Evolutionary conservation across 2,113 vertebrate genomes (phyloP).

Genomic region (Himantopus leucocephalus): DNA sequence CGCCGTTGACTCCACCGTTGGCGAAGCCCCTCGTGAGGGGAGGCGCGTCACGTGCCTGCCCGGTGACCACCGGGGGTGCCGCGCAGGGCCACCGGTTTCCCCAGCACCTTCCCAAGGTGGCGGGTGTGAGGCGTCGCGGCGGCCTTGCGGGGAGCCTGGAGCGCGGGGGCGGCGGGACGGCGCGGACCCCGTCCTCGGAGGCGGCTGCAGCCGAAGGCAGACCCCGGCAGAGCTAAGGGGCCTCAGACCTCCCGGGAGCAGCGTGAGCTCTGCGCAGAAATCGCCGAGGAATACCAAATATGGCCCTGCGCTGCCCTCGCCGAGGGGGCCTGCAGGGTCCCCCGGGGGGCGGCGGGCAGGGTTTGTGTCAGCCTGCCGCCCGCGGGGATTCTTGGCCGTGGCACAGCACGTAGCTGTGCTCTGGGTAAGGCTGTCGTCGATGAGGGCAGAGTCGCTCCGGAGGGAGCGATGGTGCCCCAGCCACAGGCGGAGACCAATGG

Average conservation of each 20-base stretch:
- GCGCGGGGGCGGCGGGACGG: rapidly evolving
- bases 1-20: neutral
- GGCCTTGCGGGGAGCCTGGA: neutral
- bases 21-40: too few species aligned
- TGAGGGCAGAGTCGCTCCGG: neutral
- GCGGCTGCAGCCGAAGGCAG: rapidly evolving
- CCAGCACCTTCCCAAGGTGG: rapidly evolving
- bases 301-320: neutral
- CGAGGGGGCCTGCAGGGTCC: neutral
- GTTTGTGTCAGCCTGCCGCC: neutral
- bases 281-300: neutral
- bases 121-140: rapidly evolving
- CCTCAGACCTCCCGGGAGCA: neutral
- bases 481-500: rapidly evolving
- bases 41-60: rapidly evolving
- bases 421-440: neutral
- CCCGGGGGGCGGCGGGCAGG: neutral
- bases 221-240: neutral
- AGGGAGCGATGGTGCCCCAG: neutral
- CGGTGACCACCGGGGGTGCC: neutral
- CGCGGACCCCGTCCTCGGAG: neutral
- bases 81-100: neutral
- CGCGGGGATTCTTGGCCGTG: neutral
- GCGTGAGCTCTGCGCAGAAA: neutral
- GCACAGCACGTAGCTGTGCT: neutral